phyloP scores from a whole-genome alignment of 2,113 vertebrate species.

The Laterallus jamaicensis region DNA sequence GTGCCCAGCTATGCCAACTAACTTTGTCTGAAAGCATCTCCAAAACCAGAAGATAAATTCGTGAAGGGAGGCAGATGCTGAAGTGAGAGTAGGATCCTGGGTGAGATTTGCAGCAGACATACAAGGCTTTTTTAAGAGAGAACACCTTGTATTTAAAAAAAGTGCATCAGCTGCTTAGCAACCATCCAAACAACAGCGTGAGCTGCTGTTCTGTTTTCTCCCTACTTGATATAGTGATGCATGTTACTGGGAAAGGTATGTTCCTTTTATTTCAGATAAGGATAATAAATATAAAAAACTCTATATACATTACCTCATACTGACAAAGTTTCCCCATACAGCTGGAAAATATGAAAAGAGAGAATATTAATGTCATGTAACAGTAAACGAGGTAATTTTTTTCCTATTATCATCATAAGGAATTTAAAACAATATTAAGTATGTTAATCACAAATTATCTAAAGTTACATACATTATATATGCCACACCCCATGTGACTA shows the following conservation, averaged over 20 bases:
- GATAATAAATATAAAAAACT: constrained; percentile 12
- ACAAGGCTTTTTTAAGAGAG: not conserved
- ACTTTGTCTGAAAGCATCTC: not conserved
- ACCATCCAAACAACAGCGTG: not conserved
- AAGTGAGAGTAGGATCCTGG: not conserved
- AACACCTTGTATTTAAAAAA: not conserved
- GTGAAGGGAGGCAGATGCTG: not conserved
- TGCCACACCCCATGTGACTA: not conserved
- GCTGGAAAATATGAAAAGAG: constrained; percentile 70
- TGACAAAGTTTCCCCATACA: constrained; percentile 84
- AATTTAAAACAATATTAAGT: not conserved
- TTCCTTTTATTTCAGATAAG: not conserved
- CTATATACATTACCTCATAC: constrained; percentile 79
- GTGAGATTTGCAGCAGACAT: not conserved
- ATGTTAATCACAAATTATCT: not conserved
- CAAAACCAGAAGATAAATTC: not conserved
- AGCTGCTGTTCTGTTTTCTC: not conserved
- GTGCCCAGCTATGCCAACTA: not conserved
- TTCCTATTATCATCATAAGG: not conserved
- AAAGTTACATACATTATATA: not conserved
- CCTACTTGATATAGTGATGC: not conserved
- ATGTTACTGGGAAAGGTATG: not conserved
- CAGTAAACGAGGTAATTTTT: not conserved
- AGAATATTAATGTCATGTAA: not conserved
- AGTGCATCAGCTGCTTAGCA: not conserved